These are phyloP conservation scores for Drosophila kohkoa DNA, from an alignment of 1,140 invertebrate species.

Conservation along the genomic window DNA sequence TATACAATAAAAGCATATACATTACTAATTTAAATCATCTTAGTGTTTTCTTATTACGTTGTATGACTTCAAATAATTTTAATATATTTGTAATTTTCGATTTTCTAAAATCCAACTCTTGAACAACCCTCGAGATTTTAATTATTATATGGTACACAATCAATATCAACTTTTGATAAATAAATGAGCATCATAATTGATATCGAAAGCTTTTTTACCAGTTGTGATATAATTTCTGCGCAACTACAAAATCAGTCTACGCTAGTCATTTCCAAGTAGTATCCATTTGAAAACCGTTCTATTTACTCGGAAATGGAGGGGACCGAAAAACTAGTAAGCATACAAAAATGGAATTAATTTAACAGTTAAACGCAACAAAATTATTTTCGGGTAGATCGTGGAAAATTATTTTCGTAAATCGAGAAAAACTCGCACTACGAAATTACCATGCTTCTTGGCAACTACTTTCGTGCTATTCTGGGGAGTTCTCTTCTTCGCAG, in stretches of 20 bases:
- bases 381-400: not conserved
- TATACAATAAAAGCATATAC: too few relatives aligned
- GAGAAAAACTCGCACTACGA: not conserved
- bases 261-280: not conserved
- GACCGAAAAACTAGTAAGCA: constrained; percentile 29
- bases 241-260: not conserved
- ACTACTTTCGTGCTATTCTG: constrained; percentile 66
- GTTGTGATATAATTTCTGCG: not conserved
- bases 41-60: too few relatives aligned
- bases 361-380: not conserved
- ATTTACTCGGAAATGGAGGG: constrained; percentile 11
- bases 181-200: constrained; percentile 17
- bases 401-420: too few relatives aligned
- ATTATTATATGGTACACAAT: not conserved
- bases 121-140: not conserved
- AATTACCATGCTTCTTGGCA: constrained; percentile 57
- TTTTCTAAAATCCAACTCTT: not conserved
- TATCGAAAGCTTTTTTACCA: not conserved
- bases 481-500: constrained; percentile 63
- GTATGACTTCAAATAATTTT: too few relatives aligned
- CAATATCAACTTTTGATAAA: not conserved
- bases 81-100: too few relatives aligned
- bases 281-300: not conserved
- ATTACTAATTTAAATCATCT: too few relatives aligned
- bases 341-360: not conserved